A percentile compares a stretch with the other conserved stretches of the same genome.
These are phyloP conservation scores for Muscicapa striata DNA, from an alignment of 2,797 vertebrate species.

Conservation along the genomic window DNA sequence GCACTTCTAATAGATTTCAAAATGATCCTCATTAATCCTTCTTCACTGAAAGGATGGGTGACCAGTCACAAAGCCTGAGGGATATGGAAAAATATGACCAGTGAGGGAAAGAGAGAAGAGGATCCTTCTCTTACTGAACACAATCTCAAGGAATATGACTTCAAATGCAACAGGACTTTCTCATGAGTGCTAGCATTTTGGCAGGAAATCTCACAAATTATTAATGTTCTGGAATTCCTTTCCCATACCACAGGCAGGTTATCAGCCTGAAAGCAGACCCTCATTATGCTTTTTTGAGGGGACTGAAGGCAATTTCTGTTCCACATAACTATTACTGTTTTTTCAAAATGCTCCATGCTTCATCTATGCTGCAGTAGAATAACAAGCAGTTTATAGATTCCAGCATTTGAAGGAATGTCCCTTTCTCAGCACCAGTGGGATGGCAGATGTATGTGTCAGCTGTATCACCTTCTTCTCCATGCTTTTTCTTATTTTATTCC, in stretches of 20 bases:
- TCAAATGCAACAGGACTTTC: not conserved
- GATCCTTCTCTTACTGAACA: not conserved
- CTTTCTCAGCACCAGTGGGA: not conserved
- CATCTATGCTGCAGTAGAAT: not conserved
- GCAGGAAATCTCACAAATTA: not conserved
- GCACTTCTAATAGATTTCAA: not conserved
- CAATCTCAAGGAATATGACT: not conserved
- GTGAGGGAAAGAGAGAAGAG: not conserved
- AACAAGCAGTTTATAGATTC: not conserved
- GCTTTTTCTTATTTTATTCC: not conserved
- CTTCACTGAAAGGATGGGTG: not conserved
- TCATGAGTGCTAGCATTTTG: not conserved
- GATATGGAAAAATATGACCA: not conserved
- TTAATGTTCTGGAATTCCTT: not conserved
- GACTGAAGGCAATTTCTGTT: not conserved
- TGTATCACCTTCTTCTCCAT: not conserved
- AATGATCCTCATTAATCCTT: not conserved
- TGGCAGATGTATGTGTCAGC: not conserved
- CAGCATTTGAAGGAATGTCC: not conserved
- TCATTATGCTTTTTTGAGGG: not conserved
- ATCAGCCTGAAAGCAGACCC: not conserved
- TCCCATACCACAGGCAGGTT: not conserved
- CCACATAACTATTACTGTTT: not conserved
- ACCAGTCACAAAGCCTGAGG: not conserved
- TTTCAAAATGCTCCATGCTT: not conserved